Evolutionary conservation across 2,888 invertebrate genomes (phyloP), one percentile per base, ranked within the genome.

Genomic region (Peribatodes rhomboidaria): DNA sequence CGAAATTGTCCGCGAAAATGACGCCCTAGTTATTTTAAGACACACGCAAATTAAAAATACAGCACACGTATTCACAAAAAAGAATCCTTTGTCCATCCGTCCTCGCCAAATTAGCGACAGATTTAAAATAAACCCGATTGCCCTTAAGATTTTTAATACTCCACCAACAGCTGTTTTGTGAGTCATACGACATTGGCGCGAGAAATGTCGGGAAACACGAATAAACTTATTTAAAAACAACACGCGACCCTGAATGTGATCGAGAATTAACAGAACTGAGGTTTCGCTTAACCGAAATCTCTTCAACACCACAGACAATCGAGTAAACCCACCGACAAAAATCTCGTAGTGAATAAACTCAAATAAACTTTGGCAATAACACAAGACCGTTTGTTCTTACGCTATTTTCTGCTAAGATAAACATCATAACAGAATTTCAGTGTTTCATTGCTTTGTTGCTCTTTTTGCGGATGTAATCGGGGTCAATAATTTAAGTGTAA

Each of bases 81-180:
- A 61, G 47, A 60, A 63, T 62, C 56, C 59, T 65, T 69, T 72
- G 70, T 70, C 46, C 63, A 66, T 66, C 60, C 54, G 67, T 69
- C 67, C 63, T 66, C 62, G 61, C 52, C 37, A 66, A 59, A 62
- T 83, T 81, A 80, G 81, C 83, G 84, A 83, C 83, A 81, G 73
- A 75, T 77, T 86, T 83, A 82, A 86, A 86, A 88, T 89, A 88
- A 85, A 83, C 82, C 73, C 77, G 74, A 82, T 85, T 83, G 89
- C 88, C 90, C 89, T 91, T 88, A 89, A 84, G 80, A 88, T 88
- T 91, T 90, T 89, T 87, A 87, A 86, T 86, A 79, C 78, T 84
- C 81, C 82, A 84, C 84, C 80, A 89, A 88, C 91, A 91, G 90
- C 89, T 90, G 91, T 84, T 73, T 76, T 70, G 73, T 92, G 92